Evolutionary conservation across 2,113 vertebrate genomes (phyloP).

Genomic region (Nothocercus julius): DNA sequence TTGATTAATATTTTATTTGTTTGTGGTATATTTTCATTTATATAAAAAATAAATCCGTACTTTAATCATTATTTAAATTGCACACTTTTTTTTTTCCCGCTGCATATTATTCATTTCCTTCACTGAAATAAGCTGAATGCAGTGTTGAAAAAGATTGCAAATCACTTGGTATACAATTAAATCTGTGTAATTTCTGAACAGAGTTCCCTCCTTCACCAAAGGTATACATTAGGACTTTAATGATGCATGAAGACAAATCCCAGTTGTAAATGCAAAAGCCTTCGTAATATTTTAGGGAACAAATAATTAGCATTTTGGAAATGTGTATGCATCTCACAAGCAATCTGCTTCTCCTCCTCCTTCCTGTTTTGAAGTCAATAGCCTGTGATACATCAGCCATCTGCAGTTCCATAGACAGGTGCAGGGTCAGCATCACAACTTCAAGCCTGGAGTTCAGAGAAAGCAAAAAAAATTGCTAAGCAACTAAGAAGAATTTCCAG

Average conservation of each 20-base stretch:
- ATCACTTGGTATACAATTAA: not conserved
- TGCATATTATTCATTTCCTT: slow-evolving; percentile 10
- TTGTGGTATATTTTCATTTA: not conserved
- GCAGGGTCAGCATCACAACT: slow-evolving; percentile 71
- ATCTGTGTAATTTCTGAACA: slow-evolving; percentile 41
- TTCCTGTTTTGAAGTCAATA: slow-evolving; percentile 79
- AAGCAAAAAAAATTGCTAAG: slow-evolving; percentile 64
- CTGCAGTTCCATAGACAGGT: slow-evolving; percentile 77
- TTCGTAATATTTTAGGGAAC: slow-evolving; percentile 69
- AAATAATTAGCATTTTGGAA: slow-evolving; percentile 78
- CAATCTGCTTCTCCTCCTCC: slow-evolving; percentile 77
- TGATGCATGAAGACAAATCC: slow-evolving; percentile 57
- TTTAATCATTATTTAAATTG: not conserved
- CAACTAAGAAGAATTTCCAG: slow-evolving; percentile 54
- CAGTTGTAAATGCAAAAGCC: slow-evolving; percentile 54
- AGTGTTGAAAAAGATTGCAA: not conserved
- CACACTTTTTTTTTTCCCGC: not conserved
- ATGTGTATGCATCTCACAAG: slow-evolving; percentile 64
- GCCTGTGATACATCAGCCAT: slow-evolving; percentile 75
- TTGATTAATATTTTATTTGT: not conserved
- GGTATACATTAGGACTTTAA: slow-evolving; percentile 64
- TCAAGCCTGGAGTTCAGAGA: slow-evolving; percentile 52
- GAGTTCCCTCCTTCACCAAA: slow-evolving; percentile 17
- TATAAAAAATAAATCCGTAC: not conserved
- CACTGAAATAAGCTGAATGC: not conserved